Conservation (phyloP, 1,140 invertebrate species). For the Maconellicoccus hirsutus region DNA sequence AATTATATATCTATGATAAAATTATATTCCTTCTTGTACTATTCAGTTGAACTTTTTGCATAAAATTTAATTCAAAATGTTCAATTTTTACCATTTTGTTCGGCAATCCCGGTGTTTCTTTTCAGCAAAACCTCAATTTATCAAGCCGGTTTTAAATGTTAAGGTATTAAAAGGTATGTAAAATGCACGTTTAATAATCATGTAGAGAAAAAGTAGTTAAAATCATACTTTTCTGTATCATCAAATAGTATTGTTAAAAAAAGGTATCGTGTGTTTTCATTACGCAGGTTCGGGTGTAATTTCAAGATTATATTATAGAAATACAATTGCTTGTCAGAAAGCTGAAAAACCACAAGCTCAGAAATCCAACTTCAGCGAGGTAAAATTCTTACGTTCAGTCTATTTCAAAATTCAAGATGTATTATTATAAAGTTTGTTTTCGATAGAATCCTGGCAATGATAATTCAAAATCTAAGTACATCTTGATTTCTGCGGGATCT, state of each 20-base stretch:
- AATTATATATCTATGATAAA: too few species aligned
- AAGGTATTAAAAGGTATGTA: neutral
- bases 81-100: neutral
- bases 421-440: neutral
- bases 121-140: neutral
- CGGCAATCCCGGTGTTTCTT: neutral
- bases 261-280: neutral
- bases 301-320: neutral
- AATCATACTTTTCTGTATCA: too few species aligned
- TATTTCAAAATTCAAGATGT: neutral
- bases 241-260: too few species aligned
- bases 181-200: too few species aligned
- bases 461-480: neutral
- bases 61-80: conserved; percentile 10
- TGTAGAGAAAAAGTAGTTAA: too few species aligned
- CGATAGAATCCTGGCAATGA: conserved; percentile 10
- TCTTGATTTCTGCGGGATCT: conserved; percentile 18
- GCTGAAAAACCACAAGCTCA: neutral
- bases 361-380: neutral
- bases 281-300: neutral
- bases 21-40: too few species aligned
- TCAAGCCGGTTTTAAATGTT: neutral
- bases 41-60: neutral
- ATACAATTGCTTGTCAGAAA: neutral
- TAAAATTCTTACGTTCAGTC: too few species aligned